Base-by-base conservation (phyloP, 2,797 vertebrate genomes). In the Sebastes dallii region DNA sequence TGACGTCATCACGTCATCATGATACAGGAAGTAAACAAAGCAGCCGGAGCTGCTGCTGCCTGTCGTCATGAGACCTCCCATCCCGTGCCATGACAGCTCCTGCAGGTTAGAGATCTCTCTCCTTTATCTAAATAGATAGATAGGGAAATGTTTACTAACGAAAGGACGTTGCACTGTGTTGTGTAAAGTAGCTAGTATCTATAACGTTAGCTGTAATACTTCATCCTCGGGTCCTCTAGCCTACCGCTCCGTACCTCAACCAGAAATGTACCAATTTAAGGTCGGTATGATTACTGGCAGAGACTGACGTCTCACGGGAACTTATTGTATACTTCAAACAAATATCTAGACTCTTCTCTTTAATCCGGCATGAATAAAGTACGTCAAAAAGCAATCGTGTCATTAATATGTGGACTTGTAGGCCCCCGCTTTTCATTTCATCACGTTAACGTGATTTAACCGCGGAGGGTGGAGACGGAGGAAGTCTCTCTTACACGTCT, bases 11-110 rank as follows among this genome's bases (percentile, higher is more conserved):
- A 39, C 36, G 25, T 85, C 90, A 83, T 94, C 90, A 88, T 29
- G 2, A 79, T 59, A 76, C 85, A 32, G 94, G 92, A 95, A 95
- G 93, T 91, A 94, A 91, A 93, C 87, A 87, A 79, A 84, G 2
- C 66, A 9, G 42, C 24, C 29, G 4, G 24, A 18, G 50, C 16
- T 8, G 64, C 14, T 8, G 64, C 14, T 20, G 18, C 42, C 16
- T n/a, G 46, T 46, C 42, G 46, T 50, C 79, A 66, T 29, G 66
- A 80, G 80, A 83, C 50, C 25, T 74, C 0, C 25, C 5, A 1
- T 2, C 14, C 36, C 42, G 74, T 16, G 5, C 62, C 56, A 16
- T 78, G 66, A 62, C 50, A 60, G 39, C 65, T 73, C 18, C 1
- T 12, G 54, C 69, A 80, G 82, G 81, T 76, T n/a, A 4, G 0